Percentiles rank a stretch among this genome's conserved stretches.
These are phyloP conservation scores for Masnerella sp. DNA, from an alignment of 2,888 invertebrate species.

Conservation along the genomic window DNA sequence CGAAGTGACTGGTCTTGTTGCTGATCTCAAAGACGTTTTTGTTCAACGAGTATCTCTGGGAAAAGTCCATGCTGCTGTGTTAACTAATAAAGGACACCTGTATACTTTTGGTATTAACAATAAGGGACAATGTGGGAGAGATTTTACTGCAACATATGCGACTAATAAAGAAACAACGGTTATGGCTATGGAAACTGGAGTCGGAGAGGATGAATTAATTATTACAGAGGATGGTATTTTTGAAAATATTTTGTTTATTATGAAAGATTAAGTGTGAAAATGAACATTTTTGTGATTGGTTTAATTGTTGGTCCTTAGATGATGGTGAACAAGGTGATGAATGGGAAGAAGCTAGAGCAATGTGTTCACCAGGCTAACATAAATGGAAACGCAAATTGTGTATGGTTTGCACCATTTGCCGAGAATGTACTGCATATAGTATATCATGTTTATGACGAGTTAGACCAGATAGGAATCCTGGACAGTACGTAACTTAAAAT, in stretches of 20 bases:
- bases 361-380: constrained; percentile 86
- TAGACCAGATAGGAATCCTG: constrained; percentile 84
- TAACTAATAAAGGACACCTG: constrained; percentile 92
- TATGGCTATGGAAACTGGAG: constrained; percentile 81
- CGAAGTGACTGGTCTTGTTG: constrained; percentile 83
- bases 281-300: too few species aligned
- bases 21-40: constrained; percentile 85
- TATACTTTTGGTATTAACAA: constrained; percentile 98
- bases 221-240: constrained; percentile 72
- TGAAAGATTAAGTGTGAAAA: too few species aligned
- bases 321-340: constrained; percentile 78
- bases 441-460: constrained; percentile 88
- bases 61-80: constrained; percentile 95
- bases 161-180: constrained; percentile 77
- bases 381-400: constrained; percentile 89
- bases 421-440: constrained; percentile 96
- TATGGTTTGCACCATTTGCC: constrained; percentile 93
- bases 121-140: constrained; percentile 97
- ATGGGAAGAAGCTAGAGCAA: constrained; percentile 79
- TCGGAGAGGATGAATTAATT: constrained; percentile 73
- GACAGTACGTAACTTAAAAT: constrained; percentile 68
- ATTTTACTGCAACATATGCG: constrained; percentile 81
- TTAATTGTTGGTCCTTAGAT: constrained; percentile 56
- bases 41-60: constrained; percentile 86
- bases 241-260: too few species aligned